phyloP scores from a whole-genome alignment of 2,113 vertebrate species.

The Prinia subflava region DNA sequence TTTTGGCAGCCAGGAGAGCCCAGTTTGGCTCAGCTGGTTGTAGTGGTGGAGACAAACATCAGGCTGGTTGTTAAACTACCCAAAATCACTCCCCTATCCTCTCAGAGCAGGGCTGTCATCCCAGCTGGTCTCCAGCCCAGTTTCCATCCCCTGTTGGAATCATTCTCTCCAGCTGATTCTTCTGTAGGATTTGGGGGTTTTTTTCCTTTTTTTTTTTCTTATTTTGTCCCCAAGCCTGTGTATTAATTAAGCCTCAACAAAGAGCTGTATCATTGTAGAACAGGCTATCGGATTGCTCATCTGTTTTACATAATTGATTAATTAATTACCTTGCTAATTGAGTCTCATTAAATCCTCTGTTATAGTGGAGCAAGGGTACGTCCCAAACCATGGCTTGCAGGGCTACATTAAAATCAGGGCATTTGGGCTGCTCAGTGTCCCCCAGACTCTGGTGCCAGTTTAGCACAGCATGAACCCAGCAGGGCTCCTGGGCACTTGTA shows the following conservation, averaged over 20 bases:
- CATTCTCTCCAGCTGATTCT: background rate
- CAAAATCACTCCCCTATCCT: background rate
- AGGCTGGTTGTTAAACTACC: background rate
- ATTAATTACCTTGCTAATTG: slow-evolving; percentile 61
- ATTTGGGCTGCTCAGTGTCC: background rate
- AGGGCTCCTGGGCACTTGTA: background rate
- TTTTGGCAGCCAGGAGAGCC: background rate
- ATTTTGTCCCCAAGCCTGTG: slow-evolving; percentile 5
- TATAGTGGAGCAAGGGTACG: background rate
- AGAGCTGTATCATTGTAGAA: background rate
- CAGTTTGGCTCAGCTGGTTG: background rate
- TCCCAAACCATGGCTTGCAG: background rate
- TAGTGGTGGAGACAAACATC: background rate
- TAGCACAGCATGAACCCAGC: accelerated
- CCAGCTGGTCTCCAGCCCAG: background rate
- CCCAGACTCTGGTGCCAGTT: background rate
- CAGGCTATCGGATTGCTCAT: slow-evolving; percentile 23
- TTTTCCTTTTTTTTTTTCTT: background rate
- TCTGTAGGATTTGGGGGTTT: background rate
- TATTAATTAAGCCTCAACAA: slow-evolving; percentile 59
- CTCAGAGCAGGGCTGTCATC: background rate
- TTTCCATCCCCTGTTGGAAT: background rate
- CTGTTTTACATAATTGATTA: slow-evolving; percentile 64
- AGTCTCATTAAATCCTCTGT: background rate
- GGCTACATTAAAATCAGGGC: background rate